These are phyloP conservation scores for Microcebus jonahi DNA, from an alignment of 2,113 vertebrate genomes.

Conservation along the genomic window DNA sequence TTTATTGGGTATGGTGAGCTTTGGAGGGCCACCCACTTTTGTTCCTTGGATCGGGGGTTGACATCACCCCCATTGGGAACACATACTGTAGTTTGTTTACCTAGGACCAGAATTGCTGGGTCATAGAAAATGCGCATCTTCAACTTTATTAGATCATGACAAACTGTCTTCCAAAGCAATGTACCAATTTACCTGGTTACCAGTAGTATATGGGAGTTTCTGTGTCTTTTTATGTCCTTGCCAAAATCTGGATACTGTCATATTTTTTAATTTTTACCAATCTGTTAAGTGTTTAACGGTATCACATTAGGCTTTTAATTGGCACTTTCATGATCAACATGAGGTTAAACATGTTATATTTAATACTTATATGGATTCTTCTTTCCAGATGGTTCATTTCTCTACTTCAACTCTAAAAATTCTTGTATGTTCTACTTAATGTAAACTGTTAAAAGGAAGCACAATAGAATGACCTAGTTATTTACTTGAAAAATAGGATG, in stretches of 20 bases:
- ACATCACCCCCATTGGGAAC: not conserved
- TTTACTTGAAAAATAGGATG: constrained; percentile 2
- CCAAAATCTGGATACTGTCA: not conserved
- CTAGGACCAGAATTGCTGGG: not conserved
- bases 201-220: not conserved
- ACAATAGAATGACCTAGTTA: not conserved
- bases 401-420: not conserved
- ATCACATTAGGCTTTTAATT: not conserved
- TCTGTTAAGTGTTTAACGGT: not conserved
- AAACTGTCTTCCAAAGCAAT: not conserved
- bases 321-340: constrained; percentile 25
- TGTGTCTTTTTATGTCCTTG: not conserved
- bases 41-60: not conserved
- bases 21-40: not conserved
- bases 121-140: not conserved
- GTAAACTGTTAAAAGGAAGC: not conserved
- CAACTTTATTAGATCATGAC: not conserved
- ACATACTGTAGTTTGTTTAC: not conserved
- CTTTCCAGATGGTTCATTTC: not conserved
- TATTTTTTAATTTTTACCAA: not conserved
- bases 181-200: not conserved
- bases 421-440: not conserved
- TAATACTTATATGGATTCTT: constrained; percentile 16
- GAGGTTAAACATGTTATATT: not conserved
- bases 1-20: not conserved